Percentiles rank a stretch among this genome's conserved stretches.
phyloP scores from a whole-genome alignment of 2,797 vertebrate genomes.

The Nasua narica region DNA sequence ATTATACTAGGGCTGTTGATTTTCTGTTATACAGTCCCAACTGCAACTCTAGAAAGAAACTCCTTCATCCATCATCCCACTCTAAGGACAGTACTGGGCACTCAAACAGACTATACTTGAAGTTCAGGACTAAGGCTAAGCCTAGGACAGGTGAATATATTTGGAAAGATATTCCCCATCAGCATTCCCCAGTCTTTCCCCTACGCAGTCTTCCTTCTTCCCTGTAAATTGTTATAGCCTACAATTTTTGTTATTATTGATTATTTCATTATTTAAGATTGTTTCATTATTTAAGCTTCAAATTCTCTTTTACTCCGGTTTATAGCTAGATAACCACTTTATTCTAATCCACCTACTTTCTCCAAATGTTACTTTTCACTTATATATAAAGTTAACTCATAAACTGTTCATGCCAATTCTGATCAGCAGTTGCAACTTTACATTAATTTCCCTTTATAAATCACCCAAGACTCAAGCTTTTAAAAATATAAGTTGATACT shows the following conservation, averaged over 20 bases:
- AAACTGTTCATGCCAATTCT: background rate
- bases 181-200: background rate
- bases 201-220: background rate
- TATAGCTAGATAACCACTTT: background rate
- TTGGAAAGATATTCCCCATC: background rate
- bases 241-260: background rate
- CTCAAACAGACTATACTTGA: background rate
- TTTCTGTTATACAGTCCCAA: background rate
- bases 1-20: background rate
- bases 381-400: background rate
- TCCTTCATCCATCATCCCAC: background rate
- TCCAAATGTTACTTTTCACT: background rate
- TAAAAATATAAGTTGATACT: background rate
- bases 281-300: background rate
- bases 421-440: background rate
- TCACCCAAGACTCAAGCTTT: background rate
- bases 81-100: background rate
- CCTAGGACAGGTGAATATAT: background rate
- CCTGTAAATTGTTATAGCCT: background rate
- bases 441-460: background rate
- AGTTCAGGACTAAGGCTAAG: background rate
- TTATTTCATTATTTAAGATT: background rate
- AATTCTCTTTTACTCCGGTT: background rate
- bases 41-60: background rate
- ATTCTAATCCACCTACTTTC: background rate